Evolutionary conservation across 2,797 vertebrate species (phyloP), one percentile per base, ranked within the genome.

Genomic region (Petrocephalus schoutedeni): DNA sequence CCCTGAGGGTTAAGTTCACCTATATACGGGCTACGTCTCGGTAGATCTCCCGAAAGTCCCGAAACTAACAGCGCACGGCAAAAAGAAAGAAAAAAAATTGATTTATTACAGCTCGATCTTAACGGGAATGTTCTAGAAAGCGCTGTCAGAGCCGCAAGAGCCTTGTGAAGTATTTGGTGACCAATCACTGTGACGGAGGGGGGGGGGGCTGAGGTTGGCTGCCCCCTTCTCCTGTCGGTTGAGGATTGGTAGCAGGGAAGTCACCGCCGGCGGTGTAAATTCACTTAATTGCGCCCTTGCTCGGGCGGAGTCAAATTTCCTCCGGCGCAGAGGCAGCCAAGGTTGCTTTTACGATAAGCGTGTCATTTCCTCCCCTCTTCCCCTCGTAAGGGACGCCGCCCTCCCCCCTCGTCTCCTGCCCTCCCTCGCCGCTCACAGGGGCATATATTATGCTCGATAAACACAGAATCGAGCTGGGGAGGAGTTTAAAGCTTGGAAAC

Each of bases 251-350:
- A 28, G 36, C 86, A 12, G 12, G 58, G 59, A 28, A 87, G 36
- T 21, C 28, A 67, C n/a, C 4, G n/a, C 16, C 19, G 4, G 19
- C 61, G 7, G 59, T 45, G 41, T 57, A 56, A 57, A 56, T 56
- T 85, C 83, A 56, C 23, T 85, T 56, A 56, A 56, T 85, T 85
- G 51, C 54, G 51, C 51, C 12, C 51, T n/a, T 82, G 51, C 54
- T 85, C 54, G 3, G 83, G 54, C 6, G 16, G 28, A 85, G 83
- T 85, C 83, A 57, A 85, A 85, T 56, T 85, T 57, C 83, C 83
- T 32, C 83, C 10, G 5, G n/a, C 6, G 41, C 41, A 1, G 59
- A 67, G 41, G 9, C 9, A 28, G 86, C 61, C 59, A 51, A 87
- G 58, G 58, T 67, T 51, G 21, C 86, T 23, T 51, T 64, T 85